Percentiles rank a stretch among this genome's conserved stretches.
These are phyloP conservation scores for Lytechinus pictus DNA, from an alignment of 35 echinoderm and acorn worm genomes.

Conservation along the genomic window DNA sequence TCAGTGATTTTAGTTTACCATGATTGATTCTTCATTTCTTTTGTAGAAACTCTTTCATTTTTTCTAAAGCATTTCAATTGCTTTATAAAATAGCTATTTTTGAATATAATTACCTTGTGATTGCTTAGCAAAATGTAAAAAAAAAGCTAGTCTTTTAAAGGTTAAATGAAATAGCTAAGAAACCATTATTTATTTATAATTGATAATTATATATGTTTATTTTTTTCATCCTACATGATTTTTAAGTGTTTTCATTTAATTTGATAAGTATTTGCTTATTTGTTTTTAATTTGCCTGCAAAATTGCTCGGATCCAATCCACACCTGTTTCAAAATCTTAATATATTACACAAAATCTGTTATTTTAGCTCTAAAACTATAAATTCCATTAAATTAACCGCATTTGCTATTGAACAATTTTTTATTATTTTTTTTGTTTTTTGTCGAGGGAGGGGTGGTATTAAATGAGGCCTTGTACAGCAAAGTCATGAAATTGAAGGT, in stretches of 20 bases:
- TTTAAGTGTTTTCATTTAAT: background rate
- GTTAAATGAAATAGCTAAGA: too few relatives aligned
- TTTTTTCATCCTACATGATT: background rate
- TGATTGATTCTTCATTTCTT: background rate
- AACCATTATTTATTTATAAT: too few relatives aligned
- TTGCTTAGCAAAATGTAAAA: background rate
- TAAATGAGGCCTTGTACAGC: too few relatives aligned
- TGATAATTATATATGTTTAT: background rate
- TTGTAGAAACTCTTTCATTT: background rate
- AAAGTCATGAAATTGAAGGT: too few relatives aligned
- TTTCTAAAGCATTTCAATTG: background rate
- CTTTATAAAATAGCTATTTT: background rate
- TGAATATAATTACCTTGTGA: background rate
- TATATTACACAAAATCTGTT: background rate
- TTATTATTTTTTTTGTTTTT: background rate
- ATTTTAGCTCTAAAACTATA: background rate
- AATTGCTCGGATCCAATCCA: background rate
- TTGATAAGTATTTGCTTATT: background rate
- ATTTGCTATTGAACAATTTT: background rate
- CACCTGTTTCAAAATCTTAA: constrained; percentile 3
- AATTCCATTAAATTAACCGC: background rate
- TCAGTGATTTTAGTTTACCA: background rate
- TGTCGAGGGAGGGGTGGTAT: too few relatives aligned
- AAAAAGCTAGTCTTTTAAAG: background rate
- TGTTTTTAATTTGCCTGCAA: background rate